Evolutionary conservation across 1,140 invertebrate species (phyloP).

Genomic region (Drosophila tani): DNA sequence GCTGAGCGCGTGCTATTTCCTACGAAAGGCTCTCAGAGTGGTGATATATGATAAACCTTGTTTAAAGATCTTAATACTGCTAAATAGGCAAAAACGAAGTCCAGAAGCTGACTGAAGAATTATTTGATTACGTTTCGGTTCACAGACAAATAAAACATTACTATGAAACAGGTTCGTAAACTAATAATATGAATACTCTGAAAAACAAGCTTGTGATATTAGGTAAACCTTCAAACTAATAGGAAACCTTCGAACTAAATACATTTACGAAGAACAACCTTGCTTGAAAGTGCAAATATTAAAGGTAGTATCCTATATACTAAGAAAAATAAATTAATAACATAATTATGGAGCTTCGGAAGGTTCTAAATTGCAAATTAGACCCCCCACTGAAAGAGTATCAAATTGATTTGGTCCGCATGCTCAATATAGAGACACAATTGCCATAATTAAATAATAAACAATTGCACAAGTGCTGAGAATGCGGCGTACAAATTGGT

Average conservation of each 20-base stretch:
- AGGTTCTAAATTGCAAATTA: neutral
- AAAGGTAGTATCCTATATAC: too few species aligned
- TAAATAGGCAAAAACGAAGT: neutral
- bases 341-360: neutral
- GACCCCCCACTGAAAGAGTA: neutral
- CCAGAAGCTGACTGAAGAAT: neutral
- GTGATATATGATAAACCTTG: neutral
- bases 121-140: slow-evolving; percentile 1
- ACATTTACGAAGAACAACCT: too few species aligned
- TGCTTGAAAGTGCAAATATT: too few species aligned
- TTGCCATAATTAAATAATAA: slow-evolving; percentile 69
- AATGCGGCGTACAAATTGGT: slow-evolving; percentile 47
- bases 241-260: neutral
- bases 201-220: neutral
- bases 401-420: slow-evolving; percentile 28
- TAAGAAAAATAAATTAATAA: neutral
- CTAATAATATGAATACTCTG: neutral
- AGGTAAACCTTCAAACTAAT: neutral
- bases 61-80: neutral
- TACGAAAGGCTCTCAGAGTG: neutral
- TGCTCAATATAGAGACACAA: slow-evolving; percentile 33
- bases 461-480: slow-evolving; percentile 55
- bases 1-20: neutral
- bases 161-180: neutral
- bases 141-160: slow-evolving; percentile 1